Evolutionary conservation across 1,140 invertebrate species (phyloP).

Genomic region (Antheraea mylitta): DNA sequence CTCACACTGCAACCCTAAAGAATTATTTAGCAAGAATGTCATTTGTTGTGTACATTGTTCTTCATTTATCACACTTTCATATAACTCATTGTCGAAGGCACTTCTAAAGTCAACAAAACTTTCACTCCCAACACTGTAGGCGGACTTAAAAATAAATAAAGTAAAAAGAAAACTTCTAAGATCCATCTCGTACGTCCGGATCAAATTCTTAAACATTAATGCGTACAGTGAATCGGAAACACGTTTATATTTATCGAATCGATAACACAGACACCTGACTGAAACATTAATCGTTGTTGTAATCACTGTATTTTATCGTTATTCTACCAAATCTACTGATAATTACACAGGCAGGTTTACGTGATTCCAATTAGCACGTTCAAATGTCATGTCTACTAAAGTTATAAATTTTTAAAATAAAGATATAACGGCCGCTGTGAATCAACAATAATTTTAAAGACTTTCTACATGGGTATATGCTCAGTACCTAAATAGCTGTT

Average conservation of each 20-base stretch:
- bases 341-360: neutral
- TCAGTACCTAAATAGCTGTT: no score
- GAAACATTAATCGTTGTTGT: neutral
- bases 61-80: slow-evolving; percentile 28
- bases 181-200: neutral
- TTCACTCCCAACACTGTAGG: neutral
- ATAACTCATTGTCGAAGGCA: slow-evolving; percentile 32
- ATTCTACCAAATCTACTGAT: neutral
- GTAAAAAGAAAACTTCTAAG: neutral
- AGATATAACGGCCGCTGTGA: no score
- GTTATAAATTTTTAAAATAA: no score
- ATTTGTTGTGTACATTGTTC: slow-evolving; percentile 27
- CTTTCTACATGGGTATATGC: no score
- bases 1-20: slow-evolving; percentile 29
- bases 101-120: slow-evolving; percentile 15
- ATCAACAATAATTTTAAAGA: no score
- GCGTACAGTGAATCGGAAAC: neutral
- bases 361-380: neutral
- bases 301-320: neutral
- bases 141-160: neutral
- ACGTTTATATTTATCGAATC: neutral
- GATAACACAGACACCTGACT: neutral
- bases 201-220: neutral
- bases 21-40: slow-evolving; percentile 18
- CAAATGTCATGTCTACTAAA: neutral